A percentile compares a stretch with the other conserved stretches of the same genome.
Evolutionary conservation across 2,888 invertebrate species (phyloP).

Genomic region (Scrobipalpa atriplicella): DNA sequence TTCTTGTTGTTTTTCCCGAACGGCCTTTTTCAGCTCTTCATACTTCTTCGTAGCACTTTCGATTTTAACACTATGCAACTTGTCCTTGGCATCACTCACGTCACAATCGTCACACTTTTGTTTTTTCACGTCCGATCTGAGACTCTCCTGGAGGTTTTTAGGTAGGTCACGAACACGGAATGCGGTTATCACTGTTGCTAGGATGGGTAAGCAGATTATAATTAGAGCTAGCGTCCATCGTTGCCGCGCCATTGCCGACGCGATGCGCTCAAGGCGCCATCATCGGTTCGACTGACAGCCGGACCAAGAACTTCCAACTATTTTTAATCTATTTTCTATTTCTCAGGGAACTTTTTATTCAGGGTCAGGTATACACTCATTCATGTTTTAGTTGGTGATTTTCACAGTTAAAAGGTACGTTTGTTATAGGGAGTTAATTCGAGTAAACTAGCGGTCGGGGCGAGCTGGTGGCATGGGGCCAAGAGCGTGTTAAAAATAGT

Average conservation of each 20-base stretch:
- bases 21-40: conserved; percentile 60
- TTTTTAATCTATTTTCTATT: conserved; percentile 55
- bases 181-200: conserved; percentile 79
- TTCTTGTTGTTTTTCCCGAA: conserved; percentile 57
- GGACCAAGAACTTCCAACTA: conserved; percentile 8
- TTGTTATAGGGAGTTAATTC: conserved; percentile 83
- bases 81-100: conserved; percentile 60
- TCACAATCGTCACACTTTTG: conserved; percentile 74
- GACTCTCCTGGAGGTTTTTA: conserved; percentile 56
- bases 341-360: conserved; percentile 41
- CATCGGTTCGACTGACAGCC: conserved; percentile 63
- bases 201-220: conserved; percentile 73
- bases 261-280: conserved; percentile 77
- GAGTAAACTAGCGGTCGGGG: conserved; percentile 84
- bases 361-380: conserved; percentile 61
- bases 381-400: conserved; percentile 54
- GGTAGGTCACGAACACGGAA: conserved; percentile 78
- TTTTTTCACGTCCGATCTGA: conserved; percentile 53
- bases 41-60: conserved; percentile 61
- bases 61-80: conserved; percentile 63
- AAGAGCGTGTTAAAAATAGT: conserved; percentile 78
- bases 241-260: conserved; percentile 75
- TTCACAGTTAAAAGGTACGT: conserved; percentile 62
- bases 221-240: conserved; percentile 76
- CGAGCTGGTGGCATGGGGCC: conserved; percentile 76